Conservation (phyloP, 2,888 invertebrate species). For the Machimus rusticus region DNA sequence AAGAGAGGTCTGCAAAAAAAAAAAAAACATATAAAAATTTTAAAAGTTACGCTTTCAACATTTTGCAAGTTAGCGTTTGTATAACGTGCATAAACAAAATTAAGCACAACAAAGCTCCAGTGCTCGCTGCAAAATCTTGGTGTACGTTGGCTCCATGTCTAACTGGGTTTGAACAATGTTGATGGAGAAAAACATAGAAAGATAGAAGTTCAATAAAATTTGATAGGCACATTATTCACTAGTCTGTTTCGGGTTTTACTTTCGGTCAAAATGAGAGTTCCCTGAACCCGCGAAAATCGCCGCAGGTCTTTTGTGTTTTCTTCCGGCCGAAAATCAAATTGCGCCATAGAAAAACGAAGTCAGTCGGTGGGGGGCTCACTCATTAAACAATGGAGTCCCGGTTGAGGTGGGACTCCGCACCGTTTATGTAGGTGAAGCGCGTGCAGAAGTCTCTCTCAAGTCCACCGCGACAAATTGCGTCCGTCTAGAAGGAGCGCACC, state of each 20-base stretch:
- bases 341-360: neutral
- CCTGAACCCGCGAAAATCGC: neutral
- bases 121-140: neutral
- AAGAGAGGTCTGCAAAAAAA: neutral
- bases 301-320: neutral
- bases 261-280: neutral
- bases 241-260: neutral
- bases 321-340: neutral
- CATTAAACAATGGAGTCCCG: neutral
- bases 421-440: neutral
- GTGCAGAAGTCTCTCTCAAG: neutral
- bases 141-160: neutral
- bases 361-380: neutral
- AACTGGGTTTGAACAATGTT: neutral
- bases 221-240: neutral
- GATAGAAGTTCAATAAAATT: neutral
- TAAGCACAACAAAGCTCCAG: neutral
- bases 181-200: neutral
- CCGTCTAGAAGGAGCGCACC: neutral
- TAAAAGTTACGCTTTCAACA: neutral
- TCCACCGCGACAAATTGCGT: neutral
- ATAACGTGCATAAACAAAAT: neutral
- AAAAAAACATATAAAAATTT: neutral
- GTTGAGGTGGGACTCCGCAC: neutral
- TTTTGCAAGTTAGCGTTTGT: neutral